phyloP scores from a whole-genome alignment of 2,113 vertebrate species.

The Steatornis caripensis region DNA sequence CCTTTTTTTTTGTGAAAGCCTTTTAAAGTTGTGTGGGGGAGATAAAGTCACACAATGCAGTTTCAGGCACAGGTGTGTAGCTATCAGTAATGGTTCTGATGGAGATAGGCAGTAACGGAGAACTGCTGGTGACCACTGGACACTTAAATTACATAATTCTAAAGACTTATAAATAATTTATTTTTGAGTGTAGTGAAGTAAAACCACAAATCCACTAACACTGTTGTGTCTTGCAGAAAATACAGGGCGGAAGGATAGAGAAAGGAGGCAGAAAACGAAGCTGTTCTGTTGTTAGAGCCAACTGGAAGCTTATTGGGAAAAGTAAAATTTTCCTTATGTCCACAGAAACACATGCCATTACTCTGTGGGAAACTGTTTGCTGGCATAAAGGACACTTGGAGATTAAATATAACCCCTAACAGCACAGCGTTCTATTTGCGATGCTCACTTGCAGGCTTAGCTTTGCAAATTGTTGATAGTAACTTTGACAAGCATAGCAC shows the following conservation, averaged over 20 bases:
- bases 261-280: background rate
- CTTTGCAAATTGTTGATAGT: background rate
- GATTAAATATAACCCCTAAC: slow-evolving; percentile 17
- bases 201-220: background rate
- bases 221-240: background rate
- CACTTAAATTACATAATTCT: background rate
- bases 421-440: background rate
- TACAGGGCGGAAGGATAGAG: background rate
- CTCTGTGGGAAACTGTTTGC: slow-evolving; percentile 33
- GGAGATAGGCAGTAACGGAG: background rate
- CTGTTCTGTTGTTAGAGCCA: background rate
- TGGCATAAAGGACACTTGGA: background rate
- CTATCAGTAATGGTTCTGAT: background rate
- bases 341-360: background rate
- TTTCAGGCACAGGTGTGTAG: background rate
- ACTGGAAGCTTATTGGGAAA: slow-evolving; percentile 3
- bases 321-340: slow-evolving; percentile 7
- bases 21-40: background rate
- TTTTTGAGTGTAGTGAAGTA: background rate
- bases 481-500: background rate
- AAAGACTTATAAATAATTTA: background rate
- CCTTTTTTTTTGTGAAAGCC: background rate
- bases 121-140: background rate
- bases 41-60: background rate
- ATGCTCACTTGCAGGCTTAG: background rate